phyloP scores from a whole-genome alignment of 2,113 vertebrate species.

The Amblyopsis rosae region DNA sequence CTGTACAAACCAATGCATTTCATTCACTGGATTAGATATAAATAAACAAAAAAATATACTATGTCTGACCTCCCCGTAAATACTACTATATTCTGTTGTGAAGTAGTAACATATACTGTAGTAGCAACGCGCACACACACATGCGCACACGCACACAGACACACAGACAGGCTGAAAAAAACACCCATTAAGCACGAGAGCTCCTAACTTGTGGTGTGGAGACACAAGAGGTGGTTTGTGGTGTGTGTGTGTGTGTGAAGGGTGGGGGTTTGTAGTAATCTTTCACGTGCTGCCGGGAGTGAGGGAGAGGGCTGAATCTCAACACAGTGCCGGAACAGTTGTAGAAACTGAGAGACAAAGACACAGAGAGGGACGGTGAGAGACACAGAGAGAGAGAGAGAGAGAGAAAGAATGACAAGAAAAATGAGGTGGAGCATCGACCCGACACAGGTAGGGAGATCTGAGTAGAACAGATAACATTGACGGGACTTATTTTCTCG shows the following conservation, averaged over 20 bases:
- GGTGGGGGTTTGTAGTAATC: slow-evolving; percentile 6
- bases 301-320: not conserved
- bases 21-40: too few species aligned
- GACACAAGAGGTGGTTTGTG: slow-evolving; percentile 7
- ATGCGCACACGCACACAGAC: too few species aligned
- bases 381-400: not conserved
- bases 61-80: too few species aligned
- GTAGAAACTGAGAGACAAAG: slow-evolving; percentile 12
- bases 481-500: slow-evolving; percentile 49
- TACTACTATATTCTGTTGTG: too few species aligned
- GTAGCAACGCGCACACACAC: too few species aligned
- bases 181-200: too few species aligned
- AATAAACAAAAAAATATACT: too few species aligned
- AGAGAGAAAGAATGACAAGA: slow-evolving; percentile 21
- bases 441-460: slow-evolving; percentile 53
- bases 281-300: slow-evolving; percentile 39
- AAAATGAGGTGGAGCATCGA: slow-evolving; percentile 65
- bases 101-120: too few species aligned
- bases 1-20: too few species aligned
- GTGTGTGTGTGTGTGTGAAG: not conserved
- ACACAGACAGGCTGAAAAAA: too few species aligned
- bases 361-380: slow-evolving; percentile 10
- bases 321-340: not conserved
- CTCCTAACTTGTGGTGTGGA: not conserved
- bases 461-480: slow-evolving; percentile 51